phyloP scores from a whole-genome alignment of 2,888 invertebrate genomes.

The Parnassius mnemosyne region DNA sequence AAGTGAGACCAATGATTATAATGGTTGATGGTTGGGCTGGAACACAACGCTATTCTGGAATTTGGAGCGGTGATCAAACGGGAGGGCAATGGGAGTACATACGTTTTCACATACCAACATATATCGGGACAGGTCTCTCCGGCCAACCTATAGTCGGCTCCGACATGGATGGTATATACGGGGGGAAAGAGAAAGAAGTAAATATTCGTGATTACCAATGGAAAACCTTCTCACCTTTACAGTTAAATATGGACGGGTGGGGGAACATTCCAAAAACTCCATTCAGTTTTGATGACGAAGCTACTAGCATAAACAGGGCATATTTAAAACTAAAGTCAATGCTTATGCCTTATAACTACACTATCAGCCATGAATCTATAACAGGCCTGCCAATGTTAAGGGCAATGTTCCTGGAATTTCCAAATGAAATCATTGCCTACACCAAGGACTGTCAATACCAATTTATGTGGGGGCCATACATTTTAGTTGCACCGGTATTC shows the following conservation, averaged over 20 bases:
- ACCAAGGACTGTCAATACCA: constrained; percentile 70
- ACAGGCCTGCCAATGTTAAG: constrained; percentile 65
- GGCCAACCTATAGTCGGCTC: constrained; percentile 67
- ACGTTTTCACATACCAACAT: constrained; percentile 72
- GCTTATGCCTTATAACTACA: constrained; percentile 70
- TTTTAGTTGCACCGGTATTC: constrained; percentile 68
- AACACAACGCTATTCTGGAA: constrained; percentile 64
- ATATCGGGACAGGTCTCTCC: constrained; percentile 67
- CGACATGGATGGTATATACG: constrained; percentile 72
- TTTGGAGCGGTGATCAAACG: constrained; percentile 71
- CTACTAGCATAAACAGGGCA: constrained; percentile 61
- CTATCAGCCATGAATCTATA: constrained; percentile 56
- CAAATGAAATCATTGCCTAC: constrained; percentile 49
- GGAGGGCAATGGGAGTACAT: constrained; percentile 76
- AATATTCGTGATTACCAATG: constrained; percentile 71
- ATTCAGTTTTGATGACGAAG: constrained; percentile 59
- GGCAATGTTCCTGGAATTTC: constrained; percentile 70
- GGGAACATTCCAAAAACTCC: constrained; percentile 63
- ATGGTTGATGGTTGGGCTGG: constrained; percentile 76
- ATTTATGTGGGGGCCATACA: constrained; percentile 71
- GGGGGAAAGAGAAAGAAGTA: constrained; percentile 54
- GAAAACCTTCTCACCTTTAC: constrained; percentile 71
- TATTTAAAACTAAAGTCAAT: constrained; percentile 70
- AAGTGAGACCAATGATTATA: constrained; percentile 57
- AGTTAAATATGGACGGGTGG: constrained; percentile 75